Conservation (phyloP, 2,113 vertebrate genomes). For the Triplophysa rosa region DNA sequence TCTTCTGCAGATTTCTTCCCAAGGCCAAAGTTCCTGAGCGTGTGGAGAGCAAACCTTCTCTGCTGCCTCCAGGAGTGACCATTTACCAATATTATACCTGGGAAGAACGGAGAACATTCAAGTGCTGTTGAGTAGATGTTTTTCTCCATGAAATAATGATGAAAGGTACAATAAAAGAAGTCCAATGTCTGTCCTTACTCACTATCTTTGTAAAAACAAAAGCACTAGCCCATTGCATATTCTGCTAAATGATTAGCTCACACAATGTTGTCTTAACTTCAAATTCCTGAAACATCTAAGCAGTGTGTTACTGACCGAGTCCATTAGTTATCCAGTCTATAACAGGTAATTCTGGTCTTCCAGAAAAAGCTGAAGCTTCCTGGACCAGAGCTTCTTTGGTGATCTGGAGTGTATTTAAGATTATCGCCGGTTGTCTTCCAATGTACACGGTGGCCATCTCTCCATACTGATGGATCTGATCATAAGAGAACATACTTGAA, state of each 20-base stretch:
- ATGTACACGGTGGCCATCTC: slow-evolving; percentile 39
- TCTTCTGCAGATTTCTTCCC: slow-evolving; percentile 59
- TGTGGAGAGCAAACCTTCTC: slow-evolving; percentile 58
- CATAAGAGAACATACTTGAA: neutral
- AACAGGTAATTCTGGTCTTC: slow-evolving; percentile 46
- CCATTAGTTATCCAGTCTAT: slow-evolving; percentile 41
- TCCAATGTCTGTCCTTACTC: too few species aligned
- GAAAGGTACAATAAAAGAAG: too few species aligned
- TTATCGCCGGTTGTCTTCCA: slow-evolving; percentile 30
- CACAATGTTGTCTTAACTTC: too few species aligned
- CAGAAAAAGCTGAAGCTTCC: slow-evolving; percentile 43
- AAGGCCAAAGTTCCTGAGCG: slow-evolving; percentile 56
- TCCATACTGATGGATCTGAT: slow-evolving; percentile 47
- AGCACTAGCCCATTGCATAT: too few species aligned
- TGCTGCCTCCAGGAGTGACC: slow-evolving; percentile 55
- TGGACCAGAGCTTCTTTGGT: slow-evolving; percentile 47
- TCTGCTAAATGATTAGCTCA: neutral
- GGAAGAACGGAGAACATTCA: neutral
- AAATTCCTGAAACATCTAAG: neutral
- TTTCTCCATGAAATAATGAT: too few species aligned
- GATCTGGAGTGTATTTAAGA: slow-evolving; percentile 42
- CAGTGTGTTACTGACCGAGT: slow-evolving; percentile 40
- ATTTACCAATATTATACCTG: slow-evolving; percentile 47
- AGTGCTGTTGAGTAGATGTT: neutral
- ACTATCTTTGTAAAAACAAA: too few species aligned